Percentiles rank a stretch among this genome's conserved stretches.
These are phyloP conservation scores for Halocynthia roretzi DNA, from an alignment of 23 tunicate species.

Conservation along the genomic window DNA sequence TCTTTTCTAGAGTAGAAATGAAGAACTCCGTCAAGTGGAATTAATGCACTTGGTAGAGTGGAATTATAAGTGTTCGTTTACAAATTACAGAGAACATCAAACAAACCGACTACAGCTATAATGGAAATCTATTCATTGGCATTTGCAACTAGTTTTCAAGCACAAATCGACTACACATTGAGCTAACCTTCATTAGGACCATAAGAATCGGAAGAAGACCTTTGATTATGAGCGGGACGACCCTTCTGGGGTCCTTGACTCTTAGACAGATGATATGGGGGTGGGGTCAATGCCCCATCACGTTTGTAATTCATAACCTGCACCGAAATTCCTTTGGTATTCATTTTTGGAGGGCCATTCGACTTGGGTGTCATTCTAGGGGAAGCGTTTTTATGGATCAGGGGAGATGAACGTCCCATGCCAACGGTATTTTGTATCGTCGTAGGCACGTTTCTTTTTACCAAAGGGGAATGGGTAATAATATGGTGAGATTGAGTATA, in stretches of 20 bases:
- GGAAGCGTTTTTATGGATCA: neutral
- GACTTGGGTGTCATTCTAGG: neutral
- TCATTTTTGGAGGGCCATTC: neutral
- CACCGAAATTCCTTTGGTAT: neutral
- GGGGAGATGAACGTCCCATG: too few relatives aligned
- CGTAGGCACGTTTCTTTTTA: neutral
- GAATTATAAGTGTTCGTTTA: too few relatives aligned
- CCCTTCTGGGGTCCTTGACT: neutral
- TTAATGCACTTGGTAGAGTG: too few relatives aligned
- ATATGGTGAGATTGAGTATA: neutral
- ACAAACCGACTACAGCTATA: too few relatives aligned
- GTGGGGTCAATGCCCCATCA: neutral
- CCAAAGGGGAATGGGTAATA: slow-evolving; percentile 9
- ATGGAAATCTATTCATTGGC: too few relatives aligned
- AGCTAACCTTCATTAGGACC: too few relatives aligned
- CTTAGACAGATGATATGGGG: neutral
- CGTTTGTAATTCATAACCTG: neutral
- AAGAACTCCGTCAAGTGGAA: too few relatives aligned
- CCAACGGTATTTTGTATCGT: neutral
- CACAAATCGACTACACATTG: too few relatives aligned
- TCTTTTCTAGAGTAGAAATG: too few relatives aligned
- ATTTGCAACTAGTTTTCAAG: too few relatives aligned
- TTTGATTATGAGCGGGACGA: neutral
- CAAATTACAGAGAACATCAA: too few relatives aligned
- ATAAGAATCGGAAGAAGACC: too few relatives aligned